Conservation (phyloP, 1,140 invertebrate species). For the Calosoma granatense region DNA sequence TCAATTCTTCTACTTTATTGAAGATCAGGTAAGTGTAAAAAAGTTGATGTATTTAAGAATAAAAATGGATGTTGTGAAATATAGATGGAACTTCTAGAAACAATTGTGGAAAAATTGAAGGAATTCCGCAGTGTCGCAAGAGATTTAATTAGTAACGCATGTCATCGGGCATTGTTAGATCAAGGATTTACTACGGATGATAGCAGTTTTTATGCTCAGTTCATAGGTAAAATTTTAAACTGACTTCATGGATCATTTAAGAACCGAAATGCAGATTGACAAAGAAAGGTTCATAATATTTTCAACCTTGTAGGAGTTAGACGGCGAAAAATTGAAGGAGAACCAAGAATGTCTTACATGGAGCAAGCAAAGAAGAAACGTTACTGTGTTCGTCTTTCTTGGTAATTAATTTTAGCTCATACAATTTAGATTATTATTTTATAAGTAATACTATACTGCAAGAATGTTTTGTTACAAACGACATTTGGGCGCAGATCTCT, state of each 20-base stretch:
- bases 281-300: slow-evolving; percentile 5
- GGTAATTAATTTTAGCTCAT: slow-evolving; percentile 42
- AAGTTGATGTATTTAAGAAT: too few relatives aligned
- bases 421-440: too few relatives aligned
- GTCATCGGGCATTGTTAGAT: slow-evolving; percentile 57
- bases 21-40: slow-evolving; percentile 52
- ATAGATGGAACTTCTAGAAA: slow-evolving; percentile 43
- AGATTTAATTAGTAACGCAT: slow-evolving; percentile 56
- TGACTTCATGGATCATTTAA: background rate
- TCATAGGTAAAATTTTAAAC: background rate
- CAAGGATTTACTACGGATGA: slow-evolving; percentile 48
- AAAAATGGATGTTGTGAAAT: slow-evolving; percentile 17
- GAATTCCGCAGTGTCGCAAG: slow-evolving; percentile 49
- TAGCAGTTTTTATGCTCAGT: slow-evolving; percentile 14
- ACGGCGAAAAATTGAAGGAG: slow-evolving; percentile 16
- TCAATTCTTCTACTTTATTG: slow-evolving; percentile 54
- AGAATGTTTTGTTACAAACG: slow-evolving; percentile 10
- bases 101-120: slow-evolving; percentile 39
- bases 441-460: background rate
- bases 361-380: slow-evolving; percentile 70
- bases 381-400: slow-evolving; percentile 57
- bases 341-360: slow-evolving; percentile 63
- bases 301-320: background rate
- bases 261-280: background rate
- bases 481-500: too few relatives aligned